phyloP scores from a whole-genome alignment of 1,140 invertebrate species.

The Sinonovacula constricta region DNA sequence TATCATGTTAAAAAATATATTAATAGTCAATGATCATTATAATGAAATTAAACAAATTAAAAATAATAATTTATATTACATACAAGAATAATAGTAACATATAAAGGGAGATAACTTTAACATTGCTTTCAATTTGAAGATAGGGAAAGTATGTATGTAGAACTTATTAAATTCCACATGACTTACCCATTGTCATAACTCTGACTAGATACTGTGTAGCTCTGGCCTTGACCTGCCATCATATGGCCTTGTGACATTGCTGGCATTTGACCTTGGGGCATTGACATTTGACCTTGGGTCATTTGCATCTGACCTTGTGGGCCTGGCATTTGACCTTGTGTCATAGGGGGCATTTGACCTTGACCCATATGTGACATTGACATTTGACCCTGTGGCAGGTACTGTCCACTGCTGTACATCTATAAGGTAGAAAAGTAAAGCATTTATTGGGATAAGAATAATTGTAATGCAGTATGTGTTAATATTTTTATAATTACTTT shows the following conservation, averaged over 20 bases:
- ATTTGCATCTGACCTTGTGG: slow-evolving; percentile 46
- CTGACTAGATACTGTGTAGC: slow-evolving; percentile 48
- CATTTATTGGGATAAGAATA: background rate
- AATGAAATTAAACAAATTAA: background rate
- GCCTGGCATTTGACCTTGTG: slow-evolving; percentile 22
- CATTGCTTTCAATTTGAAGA: background rate
- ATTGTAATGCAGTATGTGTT: background rate
- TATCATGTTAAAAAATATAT: background rate
- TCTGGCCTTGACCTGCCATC: slow-evolving; percentile 26
- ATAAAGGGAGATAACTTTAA: background rate
- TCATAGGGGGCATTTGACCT: slow-evolving; percentile 49
- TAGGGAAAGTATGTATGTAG: background rate
- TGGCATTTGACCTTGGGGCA: background rate
- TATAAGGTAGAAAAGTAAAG: background rate
- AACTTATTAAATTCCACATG: background rate
- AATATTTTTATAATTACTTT: background rate
- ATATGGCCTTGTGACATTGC: slow-evolving; percentile 6
- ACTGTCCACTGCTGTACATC: slow-evolving; percentile 36
- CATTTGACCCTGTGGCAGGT: slow-evolving; percentile 41
- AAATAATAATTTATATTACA: background rate
- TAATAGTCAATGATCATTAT: background rate
- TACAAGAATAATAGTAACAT: background rate
- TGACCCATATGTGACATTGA: slow-evolving; percentile 36
- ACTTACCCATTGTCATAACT: slow-evolving; percentile 39
- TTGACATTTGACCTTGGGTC: slow-evolving; percentile 49